Base-by-base conservation (phyloP, 2,888 invertebrate genomes). In the Zootermopsis nevadensis region DNA sequence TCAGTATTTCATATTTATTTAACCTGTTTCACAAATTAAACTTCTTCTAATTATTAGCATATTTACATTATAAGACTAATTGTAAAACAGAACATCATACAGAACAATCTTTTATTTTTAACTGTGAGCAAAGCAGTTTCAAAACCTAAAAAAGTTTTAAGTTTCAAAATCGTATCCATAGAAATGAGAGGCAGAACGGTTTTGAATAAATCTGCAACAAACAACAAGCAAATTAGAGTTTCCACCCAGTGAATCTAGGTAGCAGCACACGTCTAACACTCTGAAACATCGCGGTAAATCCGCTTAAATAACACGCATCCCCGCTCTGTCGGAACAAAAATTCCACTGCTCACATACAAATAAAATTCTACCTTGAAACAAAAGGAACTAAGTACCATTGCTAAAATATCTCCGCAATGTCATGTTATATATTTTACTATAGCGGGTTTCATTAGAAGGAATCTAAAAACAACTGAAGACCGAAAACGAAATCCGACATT, bases 161-260 rank as follows among this genome's bases (percentile, higher is more conserved):
- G 48, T 30, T 77, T 77, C 24, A 55, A 77, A 77, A 77, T 77
- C 38, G 79, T 79, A 60, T 66, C 79, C 12, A 79, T 60, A 66
- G 30, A 66, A 12, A 53, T 15, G 27, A 66, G n/a, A 79, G 66
- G 55, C 22, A 33, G 27, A 33, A 31, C 24, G 77, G 12, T 69
- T 69, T 69, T 77, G 55, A 30, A 66, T 66, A 79, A 79, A 79
- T 79, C 79, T 79, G 30, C 35, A 60, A 66, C 66, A 60, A 55
- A 66, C 66, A 79, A 79, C 79, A 79, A 66, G 66, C 79, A 79
- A 60, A 66, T 79, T 38, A 79, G 79, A 79, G 79, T 53, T 53
- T 48, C 48, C 53, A 27, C 27, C n/a, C 77, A 48, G 30, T 27
- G 79, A 60, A 38, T 66, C 66, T 38, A 66, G 60, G 66, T 79